Percentiles rank a stretch among this genome's conserved stretches.
Conservation (phyloP, 1,140 invertebrate genomes). For the Drosophila nannoptera region DNA sequence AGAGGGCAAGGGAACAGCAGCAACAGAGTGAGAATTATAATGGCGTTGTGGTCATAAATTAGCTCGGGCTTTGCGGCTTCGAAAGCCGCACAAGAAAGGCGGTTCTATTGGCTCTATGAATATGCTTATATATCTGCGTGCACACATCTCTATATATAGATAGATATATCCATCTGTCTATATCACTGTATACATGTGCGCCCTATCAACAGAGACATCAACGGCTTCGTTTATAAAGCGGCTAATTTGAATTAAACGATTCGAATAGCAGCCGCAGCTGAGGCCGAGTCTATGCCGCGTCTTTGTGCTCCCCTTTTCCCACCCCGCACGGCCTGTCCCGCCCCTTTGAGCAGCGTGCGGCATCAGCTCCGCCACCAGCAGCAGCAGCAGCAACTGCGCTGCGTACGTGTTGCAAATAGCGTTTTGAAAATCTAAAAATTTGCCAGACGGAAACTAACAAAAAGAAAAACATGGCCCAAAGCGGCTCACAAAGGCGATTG, state of each 20-base stretch:
- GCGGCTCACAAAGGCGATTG: slow-evolving; percentile 27
- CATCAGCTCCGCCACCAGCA: too few relatives aligned
- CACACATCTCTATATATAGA: slow-evolving; percentile 8
- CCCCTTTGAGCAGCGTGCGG: background rate
- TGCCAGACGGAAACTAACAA: slow-evolving; percentile 18
- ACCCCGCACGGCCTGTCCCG: background rate
- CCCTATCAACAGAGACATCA: slow-evolving; percentile 37
- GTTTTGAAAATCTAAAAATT: slow-evolving; percentile 43
- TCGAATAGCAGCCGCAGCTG: background rate
- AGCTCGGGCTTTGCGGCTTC: slow-evolving; percentile 1
- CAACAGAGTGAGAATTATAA: slow-evolving; percentile 43
- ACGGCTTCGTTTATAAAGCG: slow-evolving; percentile 37
- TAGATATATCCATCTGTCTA: background rate
- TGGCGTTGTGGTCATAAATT: slow-evolving; percentile 40
- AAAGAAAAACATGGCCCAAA: background rate
- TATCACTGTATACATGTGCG: background rate
- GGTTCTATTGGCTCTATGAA: slow-evolving; percentile 19
- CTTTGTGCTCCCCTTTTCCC: background rate
- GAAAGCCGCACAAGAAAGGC: slow-evolving; percentile 14
- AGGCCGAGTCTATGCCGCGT: background rate
- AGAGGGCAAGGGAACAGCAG: background rate
- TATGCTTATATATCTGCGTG: slow-evolving; percentile 5
- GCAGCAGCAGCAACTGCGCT: too few relatives aligned
- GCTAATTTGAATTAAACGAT: slow-evolving; percentile 42
- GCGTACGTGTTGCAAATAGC: slow-evolving; percentile 39